Percentiles rank a stretch among this genome's conserved stretches.
Evolutionary conservation across 1,140 invertebrate genomes (phyloP).

Genomic region (Panulirus ornatus): DNA sequence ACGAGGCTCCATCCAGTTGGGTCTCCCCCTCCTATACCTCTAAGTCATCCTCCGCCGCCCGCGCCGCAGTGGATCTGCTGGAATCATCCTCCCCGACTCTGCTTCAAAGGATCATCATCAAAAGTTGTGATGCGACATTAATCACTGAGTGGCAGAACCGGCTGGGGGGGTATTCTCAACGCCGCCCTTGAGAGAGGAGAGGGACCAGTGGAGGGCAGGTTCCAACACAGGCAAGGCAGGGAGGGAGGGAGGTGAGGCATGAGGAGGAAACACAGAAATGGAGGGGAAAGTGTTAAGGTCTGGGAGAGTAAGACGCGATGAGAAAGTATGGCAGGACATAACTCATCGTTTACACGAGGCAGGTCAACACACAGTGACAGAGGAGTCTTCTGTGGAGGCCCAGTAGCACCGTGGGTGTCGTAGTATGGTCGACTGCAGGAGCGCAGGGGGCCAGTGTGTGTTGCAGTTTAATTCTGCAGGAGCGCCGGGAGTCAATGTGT

Average conservation of each 20-base stretch:
- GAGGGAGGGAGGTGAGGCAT: background rate
- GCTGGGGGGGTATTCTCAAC: background rate
- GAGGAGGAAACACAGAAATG: background rate
- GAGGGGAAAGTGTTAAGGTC: background rate
- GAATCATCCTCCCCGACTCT: background rate
- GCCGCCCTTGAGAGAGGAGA: background rate
- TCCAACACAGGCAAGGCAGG: no score
- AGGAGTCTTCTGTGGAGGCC: no score
- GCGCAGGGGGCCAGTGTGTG: no score
- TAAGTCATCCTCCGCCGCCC: background rate
- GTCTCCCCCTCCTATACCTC: background rate
- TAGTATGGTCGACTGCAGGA: no score
- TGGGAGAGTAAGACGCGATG: background rate
- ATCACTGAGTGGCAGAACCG: constrained; percentile 39
- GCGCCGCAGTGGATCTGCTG: background rate
- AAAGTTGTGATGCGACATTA: constrained; percentile 47
- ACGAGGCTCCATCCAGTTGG: background rate
- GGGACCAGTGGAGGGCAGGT: background rate
- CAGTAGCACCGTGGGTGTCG: no score
- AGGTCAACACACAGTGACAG: no score
- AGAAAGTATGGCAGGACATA: background rate
- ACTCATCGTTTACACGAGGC: no score
- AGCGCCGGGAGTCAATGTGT: no score
- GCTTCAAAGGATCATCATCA: constrained; percentile 45
- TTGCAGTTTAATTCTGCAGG: no score